Conservation (phyloP, 2,797 vertebrate genomes). For the Hafferia zeledoni region DNA sequence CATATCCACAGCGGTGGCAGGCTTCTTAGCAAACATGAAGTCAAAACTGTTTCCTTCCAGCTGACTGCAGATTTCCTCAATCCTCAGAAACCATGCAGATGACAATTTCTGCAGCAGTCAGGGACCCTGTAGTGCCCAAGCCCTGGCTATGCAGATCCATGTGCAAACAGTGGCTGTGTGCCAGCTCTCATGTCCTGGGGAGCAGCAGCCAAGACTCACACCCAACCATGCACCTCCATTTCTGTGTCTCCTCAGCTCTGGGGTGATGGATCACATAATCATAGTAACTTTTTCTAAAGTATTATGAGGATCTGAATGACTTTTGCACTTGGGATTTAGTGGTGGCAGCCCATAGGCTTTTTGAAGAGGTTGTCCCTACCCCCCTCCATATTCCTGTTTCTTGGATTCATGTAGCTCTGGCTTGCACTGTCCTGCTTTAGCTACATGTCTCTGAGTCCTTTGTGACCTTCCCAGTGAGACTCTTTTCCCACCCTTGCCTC, state of each 20-base stretch:
- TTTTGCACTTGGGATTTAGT: background rate
- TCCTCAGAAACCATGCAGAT: fast-evolving
- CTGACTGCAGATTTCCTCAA: background rate
- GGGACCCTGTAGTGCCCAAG: background rate
- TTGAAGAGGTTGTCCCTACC: background rate
- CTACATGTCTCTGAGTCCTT: fast-evolving
- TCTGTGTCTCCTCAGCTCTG: background rate
- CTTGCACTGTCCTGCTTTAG: background rate
- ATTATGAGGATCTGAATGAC: background rate
- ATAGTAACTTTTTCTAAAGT: background rate
- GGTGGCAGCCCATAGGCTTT: background rate
- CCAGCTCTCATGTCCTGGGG: fast-evolving
- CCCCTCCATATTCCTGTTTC: background rate
- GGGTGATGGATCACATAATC: background rate
- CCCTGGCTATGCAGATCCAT: background rate
- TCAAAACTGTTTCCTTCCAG: background rate
- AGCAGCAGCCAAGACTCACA: background rate
- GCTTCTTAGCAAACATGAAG: background rate
- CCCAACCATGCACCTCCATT: fast-evolving
- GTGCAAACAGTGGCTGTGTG: fast-evolving
- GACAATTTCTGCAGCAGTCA: background rate
- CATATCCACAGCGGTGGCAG: background rate
- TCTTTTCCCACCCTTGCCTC: background rate
- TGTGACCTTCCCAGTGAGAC: background rate
- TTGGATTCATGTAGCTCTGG: background rate